phyloP scores from a whole-genome alignment of 2,113 vertebrate species.

The Mus musculus region GRCm39 chr11:31835001-31835500 shows the following conservation, averaged over 20 bases:
- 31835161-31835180: slow-evolving; percentile 36
- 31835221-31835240: not conserved
- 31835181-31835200: not conserved
- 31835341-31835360: not conserved
- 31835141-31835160: not conserved
- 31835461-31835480: not conserved
- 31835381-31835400: not conserved
- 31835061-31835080: not conserved
- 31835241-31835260: not conserved
- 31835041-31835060: slow-evolving; percentile 6
- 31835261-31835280: not conserved
- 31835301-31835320: not conserved
- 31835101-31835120: slow-evolving; percentile 17
- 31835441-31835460: slow-evolving; percentile 32
- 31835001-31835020: not conserved
- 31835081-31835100: slow-evolving; percentile 37
- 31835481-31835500: not conserved
- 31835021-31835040: slow-evolving; percentile 12
- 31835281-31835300: not conserved
- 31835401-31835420: slow-evolving; percentile 25
- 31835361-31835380: not conserved
- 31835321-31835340: not conserved
- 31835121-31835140: slow-evolving; percentile 12
- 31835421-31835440: slow-evolving; percentile 38
- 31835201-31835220: not conserved